Base-by-base conservation (phyloP, 2,113 vertebrate species). In the Ameiurus melas region DNA sequence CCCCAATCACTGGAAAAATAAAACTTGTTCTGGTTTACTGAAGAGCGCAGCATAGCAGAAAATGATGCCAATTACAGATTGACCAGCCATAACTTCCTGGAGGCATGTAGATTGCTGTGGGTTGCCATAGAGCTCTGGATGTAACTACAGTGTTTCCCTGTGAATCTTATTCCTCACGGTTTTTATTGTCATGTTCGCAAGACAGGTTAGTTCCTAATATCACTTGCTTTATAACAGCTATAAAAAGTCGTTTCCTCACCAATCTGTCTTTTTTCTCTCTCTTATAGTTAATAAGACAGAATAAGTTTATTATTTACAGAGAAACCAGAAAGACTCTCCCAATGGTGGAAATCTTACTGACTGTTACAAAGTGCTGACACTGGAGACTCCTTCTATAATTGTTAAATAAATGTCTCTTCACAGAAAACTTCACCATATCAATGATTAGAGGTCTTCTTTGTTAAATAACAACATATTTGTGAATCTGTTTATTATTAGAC, bases 1-100 rank as follows among this genome's bases (percentile, higher is more conserved):
- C 92, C 84, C 84, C 85, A 88, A 90, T 87, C 89, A 92, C 92
- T 91, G 90, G 90, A 94, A 92, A 90, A 94, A 96, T 93, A 94
- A 92, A 93, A 94, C 92, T 93, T 53, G 94, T 95, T 95, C 92
- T 93, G 94, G 94, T 93, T 94, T 93, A 93, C 90, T 94, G 92
- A 85, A 86, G 91, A 92, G 92, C 84, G 93, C 94, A 94, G 92
- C 91, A 90, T 85, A 94, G 94, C 95, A 94, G 95, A 96, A 96
- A 94, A 94, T 93, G 89, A 92, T 93, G 92, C 92, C 95, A 94
- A 88, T 95, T 94, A 95, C 92, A 87, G 62, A 90, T 90, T 90
- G 90, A 91, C 10, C 64, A 70, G 17, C 78, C 25, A 89, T 43
- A 84, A 85, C 83, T 51, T 83, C 86, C 8, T 81, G 22, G 39